Base-by-base conservation (phyloP, 35 echinoderm and acorn worm species). In the Ophiothrix spiculata region DNA sequence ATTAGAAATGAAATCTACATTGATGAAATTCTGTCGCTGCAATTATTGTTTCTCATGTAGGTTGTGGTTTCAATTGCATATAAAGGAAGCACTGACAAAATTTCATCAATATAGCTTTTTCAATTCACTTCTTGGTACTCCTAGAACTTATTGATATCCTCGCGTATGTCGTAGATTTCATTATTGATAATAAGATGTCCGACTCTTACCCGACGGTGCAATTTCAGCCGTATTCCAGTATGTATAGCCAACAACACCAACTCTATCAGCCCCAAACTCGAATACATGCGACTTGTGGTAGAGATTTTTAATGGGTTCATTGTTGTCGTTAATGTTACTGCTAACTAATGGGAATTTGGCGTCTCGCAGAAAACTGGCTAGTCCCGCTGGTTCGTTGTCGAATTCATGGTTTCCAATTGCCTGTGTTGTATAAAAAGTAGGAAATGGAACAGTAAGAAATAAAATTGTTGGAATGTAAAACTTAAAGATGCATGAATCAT, bases 331-430 rank as follows among this genome's bases (percentile, higher is more conserved):
- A 15, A 93, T 84, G 81, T 93, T 93, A 32, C 79, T 76, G 36
- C 91, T 89, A 23, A 93, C 45, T 0, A 94, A 83, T 16, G 82
- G 88, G 28, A 90, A 90, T 3, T 75, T 38, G 14, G 83, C 80
- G 42, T 90, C 79, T 25, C 38, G 37, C 14, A 94, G 80, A 74
- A 94, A 94, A 19, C 63, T 77, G 0, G 80, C 16, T 0, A 94
- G 54, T 2, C 92, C 92, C 1, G 76, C 88, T 32, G 79, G 40
- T 23, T 60, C 79, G 33, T 90, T 84, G 80, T 94, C 92, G 64
- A 94, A 94, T 40, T 94, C 92, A 46, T 94, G 92, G 69, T 94
- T 94, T 11, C 92, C 92, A 19, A 94, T 36, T 17, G 83, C 88
- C 92, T 94, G 41, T 23, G 64, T 4, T 23, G 63, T n/a, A n/a